Conservation (phyloP, 2,888 invertebrate species). For the Hirtodrosophila alboralis region DNA sequence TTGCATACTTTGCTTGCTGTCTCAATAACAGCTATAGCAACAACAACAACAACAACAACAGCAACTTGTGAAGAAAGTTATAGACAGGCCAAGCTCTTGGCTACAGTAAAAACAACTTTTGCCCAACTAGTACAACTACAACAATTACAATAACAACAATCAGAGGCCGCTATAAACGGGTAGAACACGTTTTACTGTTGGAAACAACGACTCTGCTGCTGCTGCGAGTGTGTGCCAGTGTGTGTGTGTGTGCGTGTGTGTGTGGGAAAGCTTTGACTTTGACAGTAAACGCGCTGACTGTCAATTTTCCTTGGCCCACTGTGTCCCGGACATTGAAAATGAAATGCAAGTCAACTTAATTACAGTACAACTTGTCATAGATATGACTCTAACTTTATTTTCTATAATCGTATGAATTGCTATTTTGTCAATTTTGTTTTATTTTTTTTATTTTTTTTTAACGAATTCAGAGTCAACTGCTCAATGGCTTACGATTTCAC, state of each 20-base stretch:
- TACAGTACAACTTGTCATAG: slow-evolving; percentile 60
- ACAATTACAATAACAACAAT: slow-evolving; percentile 22
- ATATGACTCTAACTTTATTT: slow-evolving; percentile 37
- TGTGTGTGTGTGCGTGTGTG: slow-evolving; percentile 26
- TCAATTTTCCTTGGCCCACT: slow-evolving; percentile 64
- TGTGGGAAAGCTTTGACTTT: slow-evolving; percentile 69
- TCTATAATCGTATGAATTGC: slow-evolving; percentile 12
- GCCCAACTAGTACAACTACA: slow-evolving; percentile 69
- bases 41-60: slow-evolving; percentile 22
- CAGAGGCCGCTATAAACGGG: slow-evolving; percentile 54
- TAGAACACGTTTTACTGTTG: slow-evolving; percentile 79
- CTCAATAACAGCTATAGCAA: slow-evolving; percentile 52
- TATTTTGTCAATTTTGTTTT: slow-evolving; percentile 2
- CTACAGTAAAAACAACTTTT: slow-evolving; percentile 80
- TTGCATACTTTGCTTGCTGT: slow-evolving; percentile 65
- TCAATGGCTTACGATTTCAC: slow-evolving; percentile 64
- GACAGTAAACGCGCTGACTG: slow-evolving; percentile 43
- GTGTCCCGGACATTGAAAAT: slow-evolving; percentile 75
- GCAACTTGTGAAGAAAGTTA: slow-evolving; percentile 71
- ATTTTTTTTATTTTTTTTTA: slow-evolving; percentile 14
- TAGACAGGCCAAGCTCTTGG: slow-evolving; percentile 60
- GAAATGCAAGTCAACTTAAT: slow-evolving; percentile 71
- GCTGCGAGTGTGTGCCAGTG: slow-evolving; percentile 10
- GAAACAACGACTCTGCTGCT: slow-evolving; percentile 37
- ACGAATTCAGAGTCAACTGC: slow-evolving; percentile 34